A percentile compares a stretch with the other conserved stretches of the same genome.
Evolutionary conservation across 2,888 invertebrate genomes (phyloP).

Genomic region (Timandra comae): DNA sequence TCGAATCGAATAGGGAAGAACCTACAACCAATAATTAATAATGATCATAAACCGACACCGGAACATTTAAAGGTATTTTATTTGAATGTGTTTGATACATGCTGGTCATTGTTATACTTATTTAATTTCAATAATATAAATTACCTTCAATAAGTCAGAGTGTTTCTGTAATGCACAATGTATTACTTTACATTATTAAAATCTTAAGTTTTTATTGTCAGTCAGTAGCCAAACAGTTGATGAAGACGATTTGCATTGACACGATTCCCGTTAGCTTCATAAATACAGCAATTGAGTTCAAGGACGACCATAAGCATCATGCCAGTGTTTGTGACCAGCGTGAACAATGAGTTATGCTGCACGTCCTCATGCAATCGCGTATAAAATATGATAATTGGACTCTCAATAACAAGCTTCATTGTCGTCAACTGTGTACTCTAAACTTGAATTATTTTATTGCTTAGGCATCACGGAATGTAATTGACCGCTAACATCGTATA

Average conservation of each 20-base stretch:
- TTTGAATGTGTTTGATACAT: too few relatives aligned
- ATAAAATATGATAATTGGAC: constrained; percentile 71
- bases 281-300: constrained; percentile 72
- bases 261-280: constrained; percentile 69
- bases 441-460: constrained; percentile 14
- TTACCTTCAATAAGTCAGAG: too few relatives aligned
- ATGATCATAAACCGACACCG: constrained; percentile 36
- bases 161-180: too few relatives aligned
- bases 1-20: constrained; percentile 38
- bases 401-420: constrained; percentile 47
- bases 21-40: constrained; percentile 35
- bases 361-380: constrained; percentile 67
- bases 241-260: constrained; percentile 61
- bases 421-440: constrained; percentile 23
- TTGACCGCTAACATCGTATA: too few relatives aligned
- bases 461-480: not conserved
- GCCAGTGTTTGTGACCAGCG: constrained; percentile 65
- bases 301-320: constrained; percentile 67
- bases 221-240: constrained; percentile 46
- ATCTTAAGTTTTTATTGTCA: constrained; percentile 31
- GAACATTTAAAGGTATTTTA: constrained; percentile 31
- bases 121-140: too few relatives aligned
- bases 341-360: constrained; percentile 70
- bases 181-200: too few relatives aligned
- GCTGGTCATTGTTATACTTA: too few relatives aligned